Evolutionary conservation across 2,888 invertebrate species (phyloP).

Genomic region (Drosophila neotestacea): DNA sequence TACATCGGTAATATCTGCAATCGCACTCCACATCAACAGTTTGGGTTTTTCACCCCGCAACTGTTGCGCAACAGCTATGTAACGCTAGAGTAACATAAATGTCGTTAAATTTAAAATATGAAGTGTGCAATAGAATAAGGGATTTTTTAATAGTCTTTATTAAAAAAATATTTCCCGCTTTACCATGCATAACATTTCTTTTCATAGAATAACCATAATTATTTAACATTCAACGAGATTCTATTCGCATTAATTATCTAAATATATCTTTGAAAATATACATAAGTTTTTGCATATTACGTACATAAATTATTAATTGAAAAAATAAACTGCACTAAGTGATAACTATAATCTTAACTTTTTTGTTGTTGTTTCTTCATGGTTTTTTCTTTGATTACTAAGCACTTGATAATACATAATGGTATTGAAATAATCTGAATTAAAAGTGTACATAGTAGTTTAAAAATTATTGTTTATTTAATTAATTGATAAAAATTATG

Average conservation of each 20-base stretch:
- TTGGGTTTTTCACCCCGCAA: background rate
- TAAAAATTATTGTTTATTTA: conserved; percentile 55
- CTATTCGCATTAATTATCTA: conserved; percentile 46
- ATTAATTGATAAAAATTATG: conserved; percentile 53
- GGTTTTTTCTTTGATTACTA: conserved; percentile 16
- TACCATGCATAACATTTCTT: conserved; percentile 70
- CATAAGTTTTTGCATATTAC: conserved; percentile 28
- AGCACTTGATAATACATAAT: conserved; percentile 66
- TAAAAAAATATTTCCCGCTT: conserved; percentile 79
- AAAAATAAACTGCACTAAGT: conserved; percentile 42
- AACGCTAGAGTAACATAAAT: background rate
- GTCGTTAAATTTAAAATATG: background rate
- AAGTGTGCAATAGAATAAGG: background rate
- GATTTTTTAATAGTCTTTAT: conserved; percentile 62
- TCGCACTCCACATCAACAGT: background rate
- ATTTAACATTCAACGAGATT: conserved; percentile 66
- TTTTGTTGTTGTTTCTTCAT: background rate
- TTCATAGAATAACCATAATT: conserved; percentile 65
- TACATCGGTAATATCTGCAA: background rate
- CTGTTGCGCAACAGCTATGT: background rate
- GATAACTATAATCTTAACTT: conserved; percentile 24
- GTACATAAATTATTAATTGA: conserved; percentile 38
- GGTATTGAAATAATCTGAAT: conserved; percentile 62
- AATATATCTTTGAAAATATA: conserved; percentile 51
- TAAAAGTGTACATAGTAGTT: conserved; percentile 38